Evolutionary conservation across 2,888 invertebrate species (phyloP).

Genomic region (Cheilosia soror): DNA sequence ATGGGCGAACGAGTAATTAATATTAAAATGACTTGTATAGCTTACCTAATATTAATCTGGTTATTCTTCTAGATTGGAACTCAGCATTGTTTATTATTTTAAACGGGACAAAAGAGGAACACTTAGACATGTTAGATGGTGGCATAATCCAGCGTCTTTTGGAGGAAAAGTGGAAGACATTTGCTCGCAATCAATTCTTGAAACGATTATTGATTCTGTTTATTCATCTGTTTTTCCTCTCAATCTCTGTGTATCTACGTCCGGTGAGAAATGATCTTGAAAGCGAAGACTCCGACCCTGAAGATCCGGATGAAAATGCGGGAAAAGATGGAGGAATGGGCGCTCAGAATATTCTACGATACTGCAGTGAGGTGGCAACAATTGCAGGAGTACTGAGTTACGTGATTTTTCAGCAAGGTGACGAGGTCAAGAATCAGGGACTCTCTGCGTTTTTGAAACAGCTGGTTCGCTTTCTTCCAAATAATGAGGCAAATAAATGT

Average conservation of each 20-base stretch:
- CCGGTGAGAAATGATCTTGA: conserved; percentile 85
- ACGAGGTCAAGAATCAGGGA: conserved; percentile 97
- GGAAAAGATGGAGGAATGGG: conserved; percentile 83
- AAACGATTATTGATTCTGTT: conserved; percentile 94
- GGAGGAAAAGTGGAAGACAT: conserved; percentile 99
- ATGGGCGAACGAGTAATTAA: conserved; percentile 94
- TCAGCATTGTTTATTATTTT: conserved; percentile 98
- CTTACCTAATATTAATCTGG: background rate
- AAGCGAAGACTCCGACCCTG: conserved; percentile 80
- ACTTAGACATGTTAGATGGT: conserved; percentile 99
- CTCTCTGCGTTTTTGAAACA: conserved; percentile 95
- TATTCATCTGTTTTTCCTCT: conserved; percentile 94
- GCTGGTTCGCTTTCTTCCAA: conserved; percentile 86
- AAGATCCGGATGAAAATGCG: conserved; percentile 83
- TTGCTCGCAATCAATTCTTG: conserved; percentile 96
- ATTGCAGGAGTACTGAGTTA: conserved; percentile 94
- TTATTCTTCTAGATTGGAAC: conserved; percentile 92
- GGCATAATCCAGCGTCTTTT: conserved; percentile 98
- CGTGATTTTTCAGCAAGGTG: conserved; percentile 95
- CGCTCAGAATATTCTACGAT: conserved; percentile 84
- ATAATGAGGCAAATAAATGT: background rate
- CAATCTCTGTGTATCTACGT: conserved; percentile 95
- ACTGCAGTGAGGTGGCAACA: conserved; percentile 93
- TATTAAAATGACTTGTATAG: background rate
- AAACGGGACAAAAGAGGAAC: conserved; percentile 98